Evolutionary conservation across 2,888 invertebrate genomes (phyloP), one percentile per base, ranked within the genome.

Genomic region (Perizoma flavofasciatum): DNA sequence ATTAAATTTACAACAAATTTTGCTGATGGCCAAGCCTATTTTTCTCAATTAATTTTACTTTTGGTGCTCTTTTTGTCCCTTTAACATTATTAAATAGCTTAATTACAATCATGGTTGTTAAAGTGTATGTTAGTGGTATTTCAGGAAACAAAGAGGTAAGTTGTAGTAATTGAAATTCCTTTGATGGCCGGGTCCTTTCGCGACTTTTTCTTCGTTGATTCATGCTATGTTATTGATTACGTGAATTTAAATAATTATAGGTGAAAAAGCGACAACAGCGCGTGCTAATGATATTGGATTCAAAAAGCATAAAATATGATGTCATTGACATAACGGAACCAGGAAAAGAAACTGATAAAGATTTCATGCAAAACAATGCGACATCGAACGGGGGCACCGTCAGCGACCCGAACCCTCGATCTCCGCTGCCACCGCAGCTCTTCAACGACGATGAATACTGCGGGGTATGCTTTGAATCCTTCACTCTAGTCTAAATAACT

Each of bases 251-350:
- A 62, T 70, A 69, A 69, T 89, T 92, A 59, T 83, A 99, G 99
- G 97, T 99, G 69, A 98, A 98, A 89, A 99, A 98, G 89, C 94
- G 98, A 74, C 98, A 99, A 86, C 98, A 98, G 84, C 95, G 98
- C 68, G 97, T 99, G 58, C 88, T 97, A 74, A 97, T 98, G 96
- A 97, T 98, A 79, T 92, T 99, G 77, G 98, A 98, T 80, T 97
- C 98, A 72, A 97, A 97, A 93, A 95, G 94, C 86, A 96, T 99
- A 73, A 95, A 96, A 74, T 98, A 98, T 87, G 96, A 97, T 84
- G 93, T 95, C 63, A 95, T 99, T 79, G 99, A 99, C 88, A 98
- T 99, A 78, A 96, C 98, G 51, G 98, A 98, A 85, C 98, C 98
- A 11, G 97, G 96, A 53, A 95, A 95, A 81, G 98, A 98, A 85